phyloP scores from a whole-genome alignment of 2,113 vertebrate species.

The Sapayoa aenigma region DNA sequence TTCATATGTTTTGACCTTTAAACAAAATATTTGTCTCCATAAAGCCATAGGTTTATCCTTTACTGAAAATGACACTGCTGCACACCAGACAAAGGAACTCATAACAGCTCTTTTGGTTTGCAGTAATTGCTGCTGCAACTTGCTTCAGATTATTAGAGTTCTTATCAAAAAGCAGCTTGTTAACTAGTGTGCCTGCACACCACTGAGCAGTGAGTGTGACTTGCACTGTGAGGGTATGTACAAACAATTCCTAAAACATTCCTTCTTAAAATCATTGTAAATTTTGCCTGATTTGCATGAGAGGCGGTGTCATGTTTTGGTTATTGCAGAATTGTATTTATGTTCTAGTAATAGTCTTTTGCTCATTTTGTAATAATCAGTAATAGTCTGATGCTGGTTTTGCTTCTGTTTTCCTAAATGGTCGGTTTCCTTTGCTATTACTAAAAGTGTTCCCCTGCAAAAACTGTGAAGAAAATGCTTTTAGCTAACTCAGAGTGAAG shows the following conservation, averaged over 20 bases:
- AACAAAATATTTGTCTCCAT: slow-evolving; percentile 19
- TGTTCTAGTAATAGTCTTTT: background rate
- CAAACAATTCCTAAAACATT: background rate
- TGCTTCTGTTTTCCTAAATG: background rate
- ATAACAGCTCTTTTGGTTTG: background rate
- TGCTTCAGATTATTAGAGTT: background rate
- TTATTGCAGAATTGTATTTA: background rate
- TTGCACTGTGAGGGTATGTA: background rate
- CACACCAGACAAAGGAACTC: background rate
- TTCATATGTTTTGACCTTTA: slow-evolving; percentile 29
- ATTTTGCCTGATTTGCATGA: background rate
- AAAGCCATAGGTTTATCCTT: slow-evolving; percentile 12
- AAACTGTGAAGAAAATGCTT: background rate
- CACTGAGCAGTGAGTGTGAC: background rate
- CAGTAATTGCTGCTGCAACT: background rate
- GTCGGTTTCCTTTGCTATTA: background rate
- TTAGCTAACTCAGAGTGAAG: background rate
- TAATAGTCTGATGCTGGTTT: background rate
- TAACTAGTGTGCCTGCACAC: background rate
- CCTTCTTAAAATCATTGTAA: background rate
- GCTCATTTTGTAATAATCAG: background rate
- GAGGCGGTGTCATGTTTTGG: background rate
- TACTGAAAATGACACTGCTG: background rate
- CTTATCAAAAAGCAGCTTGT: slow-evolving; percentile 13
- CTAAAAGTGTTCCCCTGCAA: background rate